phyloP scores from a whole-genome alignment of 2,888 invertebrate species.

The Xanthia togata region DNA sequence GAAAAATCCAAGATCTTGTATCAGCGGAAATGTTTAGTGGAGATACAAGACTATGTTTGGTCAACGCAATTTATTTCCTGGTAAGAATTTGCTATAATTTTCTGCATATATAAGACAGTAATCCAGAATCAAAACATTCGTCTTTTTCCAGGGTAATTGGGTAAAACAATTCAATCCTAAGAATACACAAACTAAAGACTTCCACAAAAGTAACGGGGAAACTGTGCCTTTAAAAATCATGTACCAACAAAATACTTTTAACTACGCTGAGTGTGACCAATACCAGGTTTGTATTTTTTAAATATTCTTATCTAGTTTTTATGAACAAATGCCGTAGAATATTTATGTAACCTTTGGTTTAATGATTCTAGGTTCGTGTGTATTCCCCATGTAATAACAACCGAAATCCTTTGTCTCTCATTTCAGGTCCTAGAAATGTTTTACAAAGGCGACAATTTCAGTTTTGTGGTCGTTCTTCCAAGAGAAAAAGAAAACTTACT shows the following conservation, averaged over 20 bases:
- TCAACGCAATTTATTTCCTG: constrained; percentile 77
- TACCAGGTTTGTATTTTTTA: constrained; percentile 58
- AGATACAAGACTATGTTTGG: constrained; percentile 70
- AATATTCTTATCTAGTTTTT: not conserved
- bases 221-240: constrained; percentile 63
- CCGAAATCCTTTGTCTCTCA: not conserved
- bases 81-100: constrained; percentile 59
- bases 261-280: constrained; percentile 57
- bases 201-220: constrained; percentile 59
- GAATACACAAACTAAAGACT: constrained; percentile 61
- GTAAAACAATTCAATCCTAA: constrained; percentile 62
- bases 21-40: constrained; percentile 61
- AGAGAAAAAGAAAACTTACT: constrained; percentile 55
- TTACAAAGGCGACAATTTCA: constrained; percentile 69
- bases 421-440: constrained; percentile 72
- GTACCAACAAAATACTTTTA: constrained; percentile 65
- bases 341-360: not conserved
- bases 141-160: constrained; percentile 69
- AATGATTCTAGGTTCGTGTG: not conserved
- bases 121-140: not conserved
- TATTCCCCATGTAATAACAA: not conserved
- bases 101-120: not conserved
- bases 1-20: constrained; percentile 74
- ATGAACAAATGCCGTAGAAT: not conserved
- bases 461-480: constrained; percentile 68